phyloP scores from a whole-genome alignment of 2,113 vertebrate genomes.

The Sander vitreus region DNA sequence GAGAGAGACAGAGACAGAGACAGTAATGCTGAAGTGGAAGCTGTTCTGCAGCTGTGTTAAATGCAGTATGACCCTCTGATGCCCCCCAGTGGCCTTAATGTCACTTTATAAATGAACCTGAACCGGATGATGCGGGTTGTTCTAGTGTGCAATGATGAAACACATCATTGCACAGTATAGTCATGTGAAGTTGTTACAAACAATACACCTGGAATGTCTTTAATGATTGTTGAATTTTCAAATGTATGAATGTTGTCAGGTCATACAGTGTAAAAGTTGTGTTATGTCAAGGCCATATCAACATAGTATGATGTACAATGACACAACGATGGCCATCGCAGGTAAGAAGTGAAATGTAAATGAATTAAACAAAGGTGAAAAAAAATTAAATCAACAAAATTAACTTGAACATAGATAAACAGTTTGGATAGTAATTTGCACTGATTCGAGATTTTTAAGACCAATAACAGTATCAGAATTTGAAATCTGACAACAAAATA shows the following conservation, averaged over 20 bases:
- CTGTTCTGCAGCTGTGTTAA: background rate
- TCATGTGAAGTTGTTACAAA: too few species aligned
- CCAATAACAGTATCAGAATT: too few species aligned
- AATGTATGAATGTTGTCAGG: too few species aligned
- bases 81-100: slow-evolving; percentile 38
- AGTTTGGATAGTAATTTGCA: too few species aligned
- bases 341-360: background rate
- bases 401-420: background rate
- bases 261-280: too few species aligned
- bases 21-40: background rate
- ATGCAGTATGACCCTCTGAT: slow-evolving; percentile 22
- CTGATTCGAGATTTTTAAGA: too few species aligned
- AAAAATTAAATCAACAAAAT: background rate
- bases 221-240: too few species aligned
- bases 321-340: background rate
- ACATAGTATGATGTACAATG: background rate
- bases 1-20: too few species aligned
- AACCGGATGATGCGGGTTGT: background rate
- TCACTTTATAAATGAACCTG: background rate
- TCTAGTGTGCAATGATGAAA: background rate
- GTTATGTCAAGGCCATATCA: background rate
- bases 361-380: background rate
- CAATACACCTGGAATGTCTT: too few species aligned
- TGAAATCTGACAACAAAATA: too few species aligned
- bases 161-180: background rate